Percentiles rank a stretch among this genome's conserved stretches.
phyloP scores from a whole-genome alignment of 1,140 invertebrate species.

The Drosophila kepulauana region DNA sequence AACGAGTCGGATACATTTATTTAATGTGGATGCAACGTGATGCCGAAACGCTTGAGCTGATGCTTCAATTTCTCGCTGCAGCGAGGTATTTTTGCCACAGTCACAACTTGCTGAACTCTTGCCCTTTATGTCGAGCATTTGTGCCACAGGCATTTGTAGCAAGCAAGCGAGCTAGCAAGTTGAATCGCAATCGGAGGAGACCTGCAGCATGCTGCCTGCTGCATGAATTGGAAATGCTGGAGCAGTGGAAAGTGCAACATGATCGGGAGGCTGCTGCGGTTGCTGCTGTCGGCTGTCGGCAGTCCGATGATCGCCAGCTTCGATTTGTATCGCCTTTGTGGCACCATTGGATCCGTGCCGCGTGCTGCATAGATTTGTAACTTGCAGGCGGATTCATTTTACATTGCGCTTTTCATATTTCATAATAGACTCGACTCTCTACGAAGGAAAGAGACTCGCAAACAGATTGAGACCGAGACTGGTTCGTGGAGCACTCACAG shows the following conservation, averaged over 20 bases:
- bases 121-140: conserved; percentile 81
- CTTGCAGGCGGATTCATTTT: conserved; percentile 56
- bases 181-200: conserved; percentile 13
- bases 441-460: conserved; percentile 10
- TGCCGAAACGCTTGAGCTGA: conserved; percentile 47
- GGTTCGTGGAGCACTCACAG: conserved; percentile 18
- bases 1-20: conserved; percentile 14
- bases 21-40: conserved; percentile 38
- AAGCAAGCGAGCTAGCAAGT: conserved; percentile 29
- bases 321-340: conserved; percentile 76
- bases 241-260: conserved; percentile 75
- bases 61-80: conserved; percentile 66
- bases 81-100: conserved; percentile 69
- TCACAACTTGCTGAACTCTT: conserved; percentile 81
- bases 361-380: conserved; percentile 75
- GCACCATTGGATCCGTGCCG: conserved; percentile 59
- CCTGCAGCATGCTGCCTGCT: conserved; percentile 33
- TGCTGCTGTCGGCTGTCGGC: conserved; percentile 5
- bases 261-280: conserved; percentile 44
- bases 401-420: conserved; percentile 73
- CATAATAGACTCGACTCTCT: conserved; percentile 51
- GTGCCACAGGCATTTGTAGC: conserved; percentile 66
- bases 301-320: conserved; percentile 69
- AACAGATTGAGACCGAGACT: conserved; percentile 19
- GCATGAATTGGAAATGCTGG: conserved; percentile 56